Evolutionary conservation across 2,113 vertebrate genomes (phyloP), one percentile per base, ranked within the genome.

Genomic region (Pogona vitticeps): DNA sequence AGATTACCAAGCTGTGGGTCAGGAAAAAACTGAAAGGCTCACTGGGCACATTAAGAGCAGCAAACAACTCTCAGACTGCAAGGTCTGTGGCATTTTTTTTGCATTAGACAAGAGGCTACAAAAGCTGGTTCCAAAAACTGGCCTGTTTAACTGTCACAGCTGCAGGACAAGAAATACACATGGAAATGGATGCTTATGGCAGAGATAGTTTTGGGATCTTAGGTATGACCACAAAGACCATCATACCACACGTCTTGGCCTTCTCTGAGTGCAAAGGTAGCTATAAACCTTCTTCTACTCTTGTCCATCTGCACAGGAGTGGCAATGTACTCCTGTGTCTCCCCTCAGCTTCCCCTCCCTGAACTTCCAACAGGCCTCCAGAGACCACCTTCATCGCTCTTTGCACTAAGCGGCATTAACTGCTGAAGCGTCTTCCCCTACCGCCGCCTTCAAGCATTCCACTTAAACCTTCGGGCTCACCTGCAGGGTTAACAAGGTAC

Each of bases 101-200:
- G 92, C 92, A 93, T 89, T 88, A 94, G 91, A 91, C 94, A 89
- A 87, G 91, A 82, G 94, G 94, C 92, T 94, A 95, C 92, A 0
- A 46, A 94, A 94, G 92, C 94, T 94, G 92, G 92, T 91, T 94
- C 90, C 92, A 91, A 94, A 91, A 90, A 93, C 92, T 92, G 86
- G 90, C 90, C 0, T 85, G 91, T 89, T 92, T 90, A 90, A 94
- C 92, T 94, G 92, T 91, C 5, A 90, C 92, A 94, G 92, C 89
- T 88, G 94, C 82, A 40, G 88, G 90, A 92, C 83, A 87, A 92
- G 86, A 80, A 80, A 93, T 67, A 84, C 84, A 86, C 67, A 82
- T 77, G 87, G 88, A 90, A 82, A 92, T 90, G 68, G 85, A 67
- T 75, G 68, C 86, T 67, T 87, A 91, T 89, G 92, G 92, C 92